Evolutionary conservation across 2,113 vertebrate genomes (phyloP).

Genomic region (Elgaria multicarinata): DNA sequence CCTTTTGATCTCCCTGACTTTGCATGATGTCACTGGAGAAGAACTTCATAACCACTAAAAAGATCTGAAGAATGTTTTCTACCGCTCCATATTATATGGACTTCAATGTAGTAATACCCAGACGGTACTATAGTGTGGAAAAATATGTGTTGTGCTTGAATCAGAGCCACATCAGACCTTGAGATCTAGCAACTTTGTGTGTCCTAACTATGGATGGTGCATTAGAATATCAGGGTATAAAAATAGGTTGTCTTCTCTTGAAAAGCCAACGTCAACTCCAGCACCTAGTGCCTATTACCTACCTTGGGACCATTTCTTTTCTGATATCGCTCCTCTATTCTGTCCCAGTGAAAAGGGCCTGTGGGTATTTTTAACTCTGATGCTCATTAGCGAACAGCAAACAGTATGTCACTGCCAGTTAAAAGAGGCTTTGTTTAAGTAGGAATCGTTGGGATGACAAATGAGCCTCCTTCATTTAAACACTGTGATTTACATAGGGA

Average conservation of each 20-base stretch:
- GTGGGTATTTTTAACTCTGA: conserved; percentile 30
- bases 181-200: background rate
- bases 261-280: background rate
- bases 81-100: background rate
- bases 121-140: background rate
- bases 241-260: background rate
- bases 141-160: background rate
- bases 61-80: background rate
- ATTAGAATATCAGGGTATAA: background rate
- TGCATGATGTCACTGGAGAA: background rate
- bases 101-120: background rate
- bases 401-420: background rate
- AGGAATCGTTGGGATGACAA: background rate
- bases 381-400: background rate
- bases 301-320: background rate
- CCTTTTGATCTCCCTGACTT: background rate
- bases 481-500: conserved; percentile 2
- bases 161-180: background rate
- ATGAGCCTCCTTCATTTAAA: background rate
- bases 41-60: background rate
- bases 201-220: background rate
- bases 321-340: background rate
- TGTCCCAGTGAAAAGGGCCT: conserved; percentile 12
- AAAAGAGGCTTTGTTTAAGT: background rate
- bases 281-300: background rate